A percentile compares a stretch with the other conserved stretches of the same genome.
Evolutionary conservation across 2,113 vertebrate genomes (phyloP).

Genomic region (Oophaga pumilio): DNA sequence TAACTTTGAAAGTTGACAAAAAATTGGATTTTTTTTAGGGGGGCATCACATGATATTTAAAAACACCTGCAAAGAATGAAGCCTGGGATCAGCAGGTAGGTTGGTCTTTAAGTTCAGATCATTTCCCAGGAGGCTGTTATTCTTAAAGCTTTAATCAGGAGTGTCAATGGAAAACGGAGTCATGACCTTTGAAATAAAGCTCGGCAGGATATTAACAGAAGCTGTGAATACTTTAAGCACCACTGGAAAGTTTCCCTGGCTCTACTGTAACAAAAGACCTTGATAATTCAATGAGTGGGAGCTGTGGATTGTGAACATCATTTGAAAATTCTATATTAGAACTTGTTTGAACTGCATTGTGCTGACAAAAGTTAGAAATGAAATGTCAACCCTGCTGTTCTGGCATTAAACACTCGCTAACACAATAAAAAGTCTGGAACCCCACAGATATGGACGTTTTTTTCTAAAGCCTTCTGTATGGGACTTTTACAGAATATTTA

Average conservation of each 20-base stretch:
- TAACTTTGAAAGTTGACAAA: background rate
- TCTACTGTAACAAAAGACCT: slow-evolving; percentile 51
- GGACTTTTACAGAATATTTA: slow-evolving; percentile 37
- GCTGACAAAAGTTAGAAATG: slow-evolving; percentile 54
- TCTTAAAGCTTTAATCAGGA: slow-evolving; percentile 53
- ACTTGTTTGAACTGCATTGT: slow-evolving; percentile 51
- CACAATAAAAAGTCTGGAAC: slow-evolving; percentile 45
- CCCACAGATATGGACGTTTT: slow-evolving; percentile 30
- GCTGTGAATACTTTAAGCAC: slow-evolving; percentile 57
- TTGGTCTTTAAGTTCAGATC: slow-evolving; percentile 55
- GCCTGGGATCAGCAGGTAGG: slow-evolving; percentile 42
- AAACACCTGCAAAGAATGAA: slow-evolving; percentile 7
- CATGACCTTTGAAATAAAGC: slow-evolving; percentile 56
- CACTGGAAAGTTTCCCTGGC: slow-evolving; percentile 52
- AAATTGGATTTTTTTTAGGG: background rate
- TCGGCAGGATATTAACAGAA: slow-evolving; percentile 45
- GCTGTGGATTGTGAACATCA: slow-evolving; percentile 45
- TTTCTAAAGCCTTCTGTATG: slow-evolving; percentile 24
- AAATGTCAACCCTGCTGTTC: slow-evolving; percentile 56
- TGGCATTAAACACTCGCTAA: slow-evolving; percentile 50
- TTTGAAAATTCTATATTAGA: slow-evolving; percentile 57
- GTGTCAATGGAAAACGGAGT: slow-evolving; percentile 52
- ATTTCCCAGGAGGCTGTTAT: slow-evolving; percentile 32
- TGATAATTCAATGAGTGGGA: slow-evolving; percentile 56
- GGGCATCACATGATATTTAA: slow-evolving; percentile 1